phyloP scores from a whole-genome alignment of 2,888 invertebrate genomes.

The Hoplodrina blanda region DNA sequence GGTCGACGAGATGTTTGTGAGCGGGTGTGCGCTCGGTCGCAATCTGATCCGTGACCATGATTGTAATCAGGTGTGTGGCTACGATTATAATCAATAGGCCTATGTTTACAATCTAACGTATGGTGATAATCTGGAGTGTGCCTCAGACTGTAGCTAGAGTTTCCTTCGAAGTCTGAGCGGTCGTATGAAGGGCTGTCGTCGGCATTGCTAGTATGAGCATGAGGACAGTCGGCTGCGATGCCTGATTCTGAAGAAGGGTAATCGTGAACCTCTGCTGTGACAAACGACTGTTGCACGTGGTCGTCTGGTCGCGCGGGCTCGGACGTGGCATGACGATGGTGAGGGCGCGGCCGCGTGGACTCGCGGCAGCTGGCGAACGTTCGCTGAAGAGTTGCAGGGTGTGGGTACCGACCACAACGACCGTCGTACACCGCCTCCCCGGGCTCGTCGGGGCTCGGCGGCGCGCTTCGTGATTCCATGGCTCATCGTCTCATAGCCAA shows the following conservation, averaged over 20 bases:
- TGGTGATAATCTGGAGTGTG: constrained; percentile 85
- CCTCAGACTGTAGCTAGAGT: constrained; percentile 84
- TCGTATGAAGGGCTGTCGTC: constrained; percentile 88
- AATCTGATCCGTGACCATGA: constrained; percentile 83
- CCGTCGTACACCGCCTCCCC: constrained; percentile 93
- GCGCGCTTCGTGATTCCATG: constrained; percentile 91
- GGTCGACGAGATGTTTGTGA: constrained; percentile 84
- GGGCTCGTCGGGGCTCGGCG: constrained; percentile 90
- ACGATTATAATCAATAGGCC: constrained; percentile 82
- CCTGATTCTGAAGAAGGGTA: constrained; percentile 90
- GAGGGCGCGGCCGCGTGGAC: constrained; percentile 80
- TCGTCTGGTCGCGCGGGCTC: constrained; percentile 88
- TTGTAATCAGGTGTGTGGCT: constrained; percentile 87
- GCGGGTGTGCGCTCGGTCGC: constrained; percentile 81
- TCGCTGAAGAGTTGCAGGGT: constrained; percentile 88
- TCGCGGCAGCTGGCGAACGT: constrained; percentile 88
- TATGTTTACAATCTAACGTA: constrained; percentile 83
- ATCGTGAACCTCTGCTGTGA: constrained; percentile 88
- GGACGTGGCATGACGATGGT: constrained; percentile 86
- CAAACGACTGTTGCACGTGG: constrained; percentile 77
- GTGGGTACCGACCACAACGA: constrained; percentile 93
- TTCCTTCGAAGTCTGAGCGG: constrained; percentile 86
- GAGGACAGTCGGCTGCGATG: constrained; percentile 88
- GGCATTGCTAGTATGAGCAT: constrained; percentile 85
- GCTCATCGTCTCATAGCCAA: constrained; percentile 88